phyloP scores from a whole-genome alignment of 2,888 invertebrate species.

The Temnothorax ravouxi region DNA sequence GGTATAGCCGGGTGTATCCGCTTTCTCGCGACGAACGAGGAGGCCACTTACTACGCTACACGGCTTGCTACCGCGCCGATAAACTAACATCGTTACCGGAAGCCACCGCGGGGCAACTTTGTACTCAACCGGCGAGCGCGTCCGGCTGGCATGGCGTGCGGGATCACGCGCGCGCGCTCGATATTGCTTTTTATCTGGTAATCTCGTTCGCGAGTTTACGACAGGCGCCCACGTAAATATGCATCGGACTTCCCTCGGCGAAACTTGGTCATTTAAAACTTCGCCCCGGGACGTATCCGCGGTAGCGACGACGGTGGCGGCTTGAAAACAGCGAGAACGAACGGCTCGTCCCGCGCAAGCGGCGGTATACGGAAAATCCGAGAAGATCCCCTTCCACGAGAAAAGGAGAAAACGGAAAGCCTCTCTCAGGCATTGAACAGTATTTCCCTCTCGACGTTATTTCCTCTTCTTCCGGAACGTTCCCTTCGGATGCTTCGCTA shows the following conservation, averaged over 20 bases:
- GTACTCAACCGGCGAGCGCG: constrained; percentile 43
- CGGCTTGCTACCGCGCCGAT: constrained; percentile 37
- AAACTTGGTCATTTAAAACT: constrained; percentile 67
- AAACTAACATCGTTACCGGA: constrained; percentile 57
- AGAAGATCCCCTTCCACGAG: background rate
- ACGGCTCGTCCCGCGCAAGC: background rate
- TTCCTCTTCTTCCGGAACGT: constrained; percentile 30
- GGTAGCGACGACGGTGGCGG: constrained; percentile 9
- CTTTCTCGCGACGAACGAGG: constrained; percentile 43
- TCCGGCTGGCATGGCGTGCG: constrained; percentile 11
- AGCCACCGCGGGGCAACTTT: constrained; percentile 50
- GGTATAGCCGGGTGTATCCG: constrained; percentile 32
- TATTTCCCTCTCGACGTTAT: constrained; percentile 62
- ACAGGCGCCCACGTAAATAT: constrained; percentile 55
- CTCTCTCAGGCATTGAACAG: constrained; percentile 57
- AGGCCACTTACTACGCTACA: constrained; percentile 32
- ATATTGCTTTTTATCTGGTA: constrained; percentile 49
- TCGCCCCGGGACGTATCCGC: constrained; percentile 23
- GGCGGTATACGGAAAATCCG: background rate
- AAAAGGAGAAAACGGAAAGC: constrained; percentile 16
- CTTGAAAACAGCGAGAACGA: constrained; percentile 6
- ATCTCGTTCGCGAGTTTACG: constrained; percentile 51
- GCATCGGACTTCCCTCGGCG: constrained; percentile 43
- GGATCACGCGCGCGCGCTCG: constrained; percentile 25
- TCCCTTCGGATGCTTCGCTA: constrained; percentile 9